Percentiles rank a stretch among this genome's conserved stretches.
These are phyloP conservation scores for Trachelipus rathkii DNA, from an alignment of 1,140 invertebrate species.

Conservation along the genomic window DNA sequence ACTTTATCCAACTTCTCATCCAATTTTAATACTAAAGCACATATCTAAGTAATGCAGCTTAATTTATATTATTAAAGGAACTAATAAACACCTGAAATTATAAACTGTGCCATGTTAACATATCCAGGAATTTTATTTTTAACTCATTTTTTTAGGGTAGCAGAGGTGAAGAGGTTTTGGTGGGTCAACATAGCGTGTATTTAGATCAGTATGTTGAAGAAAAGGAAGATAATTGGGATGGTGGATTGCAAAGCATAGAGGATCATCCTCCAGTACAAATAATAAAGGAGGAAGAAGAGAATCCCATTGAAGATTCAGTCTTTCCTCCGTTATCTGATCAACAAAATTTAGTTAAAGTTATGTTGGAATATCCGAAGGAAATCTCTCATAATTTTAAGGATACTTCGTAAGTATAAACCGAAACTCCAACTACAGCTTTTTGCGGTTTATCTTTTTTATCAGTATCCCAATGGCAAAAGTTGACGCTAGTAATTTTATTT, in stretches of 20 bases:
- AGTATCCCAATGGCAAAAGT: too few species aligned
- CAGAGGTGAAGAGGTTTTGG: not conserved
- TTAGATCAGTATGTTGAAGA: not conserved
- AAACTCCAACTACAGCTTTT: too few species aligned
- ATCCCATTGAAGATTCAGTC: not conserved
- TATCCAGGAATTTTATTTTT: not conserved
- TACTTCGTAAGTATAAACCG: not conserved
- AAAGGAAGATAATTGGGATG: not conserved
- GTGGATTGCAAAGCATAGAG: not conserved
- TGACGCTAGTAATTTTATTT: too few species aligned
- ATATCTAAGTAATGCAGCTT: too few species aligned
- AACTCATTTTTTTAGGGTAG: not conserved
- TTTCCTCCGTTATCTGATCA: not conserved
- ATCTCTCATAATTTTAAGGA: slow-evolving; percentile 1
- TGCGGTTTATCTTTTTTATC: too few species aligned
- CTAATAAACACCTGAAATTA: too few species aligned
- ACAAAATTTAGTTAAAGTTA: not conserved
- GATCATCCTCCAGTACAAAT: not conserved
- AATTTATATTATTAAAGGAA: too few species aligned
- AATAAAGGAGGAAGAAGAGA: not conserved
- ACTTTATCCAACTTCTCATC: too few species aligned
- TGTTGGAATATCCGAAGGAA: not conserved
- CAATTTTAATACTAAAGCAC: too few species aligned
- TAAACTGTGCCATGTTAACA: too few species aligned
- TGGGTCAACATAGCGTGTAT: not conserved